These are phyloP conservation scores for Horisme vitalbata DNA, from an alignment of 2,888 invertebrate species.

Conservation along the genomic window DNA sequence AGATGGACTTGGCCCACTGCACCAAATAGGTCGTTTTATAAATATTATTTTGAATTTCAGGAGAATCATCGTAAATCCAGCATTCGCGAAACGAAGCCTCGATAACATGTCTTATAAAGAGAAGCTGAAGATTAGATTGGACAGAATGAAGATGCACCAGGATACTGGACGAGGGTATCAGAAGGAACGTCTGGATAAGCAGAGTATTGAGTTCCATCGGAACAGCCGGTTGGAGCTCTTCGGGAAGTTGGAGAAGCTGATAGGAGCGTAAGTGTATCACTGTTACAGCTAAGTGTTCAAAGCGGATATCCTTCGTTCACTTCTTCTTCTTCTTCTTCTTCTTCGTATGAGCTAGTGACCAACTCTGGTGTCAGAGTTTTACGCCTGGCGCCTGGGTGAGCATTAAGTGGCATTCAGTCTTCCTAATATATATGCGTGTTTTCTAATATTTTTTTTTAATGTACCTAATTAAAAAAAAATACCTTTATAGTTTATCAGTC, in stretches of 20 bases:
- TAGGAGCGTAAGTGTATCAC: conserved; percentile 82
- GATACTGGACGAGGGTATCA: conserved; percentile 49
- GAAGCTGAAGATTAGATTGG: conserved; percentile 61
- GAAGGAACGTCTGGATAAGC: conserved; percentile 50
- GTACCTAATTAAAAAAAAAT: too few species aligned
- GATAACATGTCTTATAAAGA: conserved; percentile 57
- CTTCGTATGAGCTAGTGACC: too few species aligned
- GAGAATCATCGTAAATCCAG: conserved; percentile 57
- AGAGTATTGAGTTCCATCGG: conserved; percentile 80
- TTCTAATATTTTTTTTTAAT: too few species aligned
- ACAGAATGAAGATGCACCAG: conserved; percentile 64
- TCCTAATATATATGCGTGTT: too few species aligned
- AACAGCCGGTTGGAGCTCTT: conserved; percentile 84
- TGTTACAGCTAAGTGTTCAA: background rate
- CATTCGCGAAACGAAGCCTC: conserved; percentile 65
- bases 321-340: too few species aligned
- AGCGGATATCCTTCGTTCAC: too few species aligned
- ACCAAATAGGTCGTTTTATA: too few species aligned
- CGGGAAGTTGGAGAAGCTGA: conserved; percentile 83
- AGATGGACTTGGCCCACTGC: too few species aligned
- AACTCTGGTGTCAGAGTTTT: too few species aligned
- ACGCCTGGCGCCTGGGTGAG: too few species aligned
- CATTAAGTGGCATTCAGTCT: too few species aligned
- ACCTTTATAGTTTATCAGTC: too few species aligned
- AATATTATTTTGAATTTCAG: conserved; percentile 44